Conservation (phyloP, 2,113 vertebrate genomes). For the Protobothrops flavoviridis region DNA sequence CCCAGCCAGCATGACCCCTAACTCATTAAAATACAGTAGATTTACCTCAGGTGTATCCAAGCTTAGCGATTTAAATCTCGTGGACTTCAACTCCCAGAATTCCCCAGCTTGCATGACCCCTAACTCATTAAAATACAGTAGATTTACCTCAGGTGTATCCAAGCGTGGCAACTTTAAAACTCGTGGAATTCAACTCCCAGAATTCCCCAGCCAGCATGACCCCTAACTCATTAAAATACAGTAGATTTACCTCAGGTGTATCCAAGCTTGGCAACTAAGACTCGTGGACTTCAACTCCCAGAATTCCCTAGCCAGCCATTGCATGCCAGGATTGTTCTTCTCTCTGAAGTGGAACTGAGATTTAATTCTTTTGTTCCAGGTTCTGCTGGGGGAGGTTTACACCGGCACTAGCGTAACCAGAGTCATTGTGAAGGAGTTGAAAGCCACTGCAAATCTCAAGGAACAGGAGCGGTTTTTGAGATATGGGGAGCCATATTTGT, state of each 20-base stretch:
- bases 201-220: too few relatives aligned
- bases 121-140: too few relatives aligned
- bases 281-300: not conserved
- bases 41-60: too few relatives aligned
- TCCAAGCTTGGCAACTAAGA: not conserved
- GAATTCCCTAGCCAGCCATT: not conserved
- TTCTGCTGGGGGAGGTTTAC: slow-evolving; percentile 93
- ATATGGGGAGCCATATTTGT: slow-evolving; percentile 94
- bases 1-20: not conserved
- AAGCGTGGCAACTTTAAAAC: too few relatives aligned
- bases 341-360: slow-evolving; percentile 39
- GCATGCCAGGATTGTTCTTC: not conserved
- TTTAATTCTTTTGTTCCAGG: slow-evolving; percentile 74
- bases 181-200: too few relatives aligned
- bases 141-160: too few relatives aligned
- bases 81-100: not conserved
- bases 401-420: slow-evolving; percentile 83
- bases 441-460: slow-evolving; percentile 87
- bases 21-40: too few relatives aligned
- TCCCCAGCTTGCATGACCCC: not conserved
- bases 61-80: not conserved
- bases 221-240: too few relatives aligned
- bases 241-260: too few relatives aligned
- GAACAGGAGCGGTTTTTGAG: slow-evolving; percentile 92
- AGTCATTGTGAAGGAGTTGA: slow-evolving; percentile 92